Evolutionary conservation across 2,113 vertebrate species (phyloP).

Genomic region (Danionella cerebrum): DNA sequence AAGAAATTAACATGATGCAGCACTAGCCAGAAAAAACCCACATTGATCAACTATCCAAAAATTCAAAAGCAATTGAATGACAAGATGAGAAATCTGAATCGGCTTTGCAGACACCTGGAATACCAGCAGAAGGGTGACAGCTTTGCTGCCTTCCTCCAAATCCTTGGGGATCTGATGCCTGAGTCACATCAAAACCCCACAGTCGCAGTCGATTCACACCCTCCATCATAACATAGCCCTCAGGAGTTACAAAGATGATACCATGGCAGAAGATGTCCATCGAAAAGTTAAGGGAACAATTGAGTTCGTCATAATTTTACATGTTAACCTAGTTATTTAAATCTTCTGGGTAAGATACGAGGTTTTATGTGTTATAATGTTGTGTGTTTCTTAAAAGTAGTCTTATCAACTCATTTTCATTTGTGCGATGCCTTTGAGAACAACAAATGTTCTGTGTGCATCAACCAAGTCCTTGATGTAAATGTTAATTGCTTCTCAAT

Average conservation of each 20-base stretch:
- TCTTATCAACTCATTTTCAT: not conserved
- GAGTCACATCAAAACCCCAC: not conserved
- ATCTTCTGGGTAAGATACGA: not conserved
- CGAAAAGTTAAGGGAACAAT: not conserved
- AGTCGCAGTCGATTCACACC: not conserved
- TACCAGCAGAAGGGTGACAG: constrained; percentile 3
- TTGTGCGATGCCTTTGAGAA: no score
- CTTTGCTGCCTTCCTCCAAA: not conserved
- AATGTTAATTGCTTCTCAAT: no score
- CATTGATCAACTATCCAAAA: no score
- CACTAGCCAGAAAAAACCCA: no score
- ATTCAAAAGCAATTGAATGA: not conserved
- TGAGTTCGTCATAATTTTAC: constrained; percentile 18
- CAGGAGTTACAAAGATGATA: not conserved
- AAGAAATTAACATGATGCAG: no score
- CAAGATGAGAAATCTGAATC: constrained; percentile 9
- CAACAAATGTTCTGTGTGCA: no score
- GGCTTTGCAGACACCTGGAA: constrained; percentile 22
- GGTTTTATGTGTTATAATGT: no score
- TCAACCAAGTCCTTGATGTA: no score
- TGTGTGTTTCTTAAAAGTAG: not conserved
- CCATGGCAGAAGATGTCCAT: not conserved
- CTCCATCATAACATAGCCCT: not conserved
- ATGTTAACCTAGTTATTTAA: not conserved
- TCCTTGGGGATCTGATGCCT: constrained; percentile 1